These are phyloP conservation scores for Furcifer pardalis DNA, from an alignment of 2,797 vertebrate species.

Conservation along the genomic window DNA sequence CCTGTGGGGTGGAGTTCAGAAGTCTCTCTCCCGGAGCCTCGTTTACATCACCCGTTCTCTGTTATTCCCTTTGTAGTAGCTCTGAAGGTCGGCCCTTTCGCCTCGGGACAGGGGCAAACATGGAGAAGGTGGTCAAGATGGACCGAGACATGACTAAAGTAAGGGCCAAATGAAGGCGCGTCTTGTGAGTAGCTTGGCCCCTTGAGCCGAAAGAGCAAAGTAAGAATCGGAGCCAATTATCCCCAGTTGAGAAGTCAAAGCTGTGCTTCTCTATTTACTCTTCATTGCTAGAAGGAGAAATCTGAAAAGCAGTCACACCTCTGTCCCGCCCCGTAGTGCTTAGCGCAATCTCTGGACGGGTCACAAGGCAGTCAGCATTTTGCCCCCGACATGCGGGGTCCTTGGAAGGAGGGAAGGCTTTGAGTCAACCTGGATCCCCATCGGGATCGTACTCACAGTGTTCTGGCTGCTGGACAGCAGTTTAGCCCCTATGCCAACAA, in stretches of 20 bases:
- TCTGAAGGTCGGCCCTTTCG: slow-evolving; percentile 98
- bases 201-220: neutral
- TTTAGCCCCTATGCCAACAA: no score
- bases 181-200: neutral
- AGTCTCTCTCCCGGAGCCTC: accelerated
- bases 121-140: slow-evolving; percentile 99
- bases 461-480: no score
- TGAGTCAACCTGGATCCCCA: no score
- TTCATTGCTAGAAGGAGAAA: no score
- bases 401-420: no score
- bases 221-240: neutral
- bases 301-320: no score
- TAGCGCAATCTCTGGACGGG: no score
- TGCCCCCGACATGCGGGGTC: no score
- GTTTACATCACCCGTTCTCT: neutral
- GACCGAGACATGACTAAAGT: slow-evolving; percentile 99
- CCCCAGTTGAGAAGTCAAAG: neutral
- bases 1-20: neutral
- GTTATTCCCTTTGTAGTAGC: slow-evolving; percentile 83
- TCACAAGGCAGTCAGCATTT: no score
- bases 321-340: no score
- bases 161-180: slow-evolving; percentile 23
- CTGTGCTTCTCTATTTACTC: neutral
- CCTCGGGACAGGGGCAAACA: slow-evolving; percentile 96
- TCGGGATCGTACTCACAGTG: no score